Evolutionary conservation across 2,113 vertebrate species (phyloP), one percentile per base, ranked within the genome.

Genomic region (Scalopus aquaticus): DNA sequence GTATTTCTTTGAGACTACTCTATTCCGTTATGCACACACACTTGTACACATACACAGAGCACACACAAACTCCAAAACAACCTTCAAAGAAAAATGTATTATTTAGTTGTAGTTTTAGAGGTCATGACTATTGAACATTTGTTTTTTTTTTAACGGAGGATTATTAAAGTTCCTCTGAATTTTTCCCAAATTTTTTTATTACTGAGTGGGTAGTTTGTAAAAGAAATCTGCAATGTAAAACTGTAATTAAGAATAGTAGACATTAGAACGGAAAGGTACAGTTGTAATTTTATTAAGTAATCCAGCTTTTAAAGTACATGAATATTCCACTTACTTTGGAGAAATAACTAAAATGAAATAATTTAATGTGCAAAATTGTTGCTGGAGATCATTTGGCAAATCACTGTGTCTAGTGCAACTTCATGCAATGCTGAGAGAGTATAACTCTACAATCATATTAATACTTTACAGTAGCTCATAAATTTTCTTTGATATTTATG

Each of bases 321-420:
- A 42, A 13, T 88, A 49, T 88, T 88, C 17, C 16, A 60, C 1
- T 37, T 67, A 35, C 60, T 62, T 69, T 56, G 49, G 70, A 74
- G 93, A 90, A 58, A 77, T 67, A 51, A 70, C 24, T 87, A 35
- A 91, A 76, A 60, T 76, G 39, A 89, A 73, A 49, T 76, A 79
- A 94, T 88, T 74, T 56, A 70, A 58, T 62, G 12, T 90, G 58
- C 24, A 74, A 93, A 93, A 88, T 96, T 94, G 56, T 30, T 70
- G 5, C 88, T 93, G 70, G 72, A 19, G 19, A 37, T 92, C 37
- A 76, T 58, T 81, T 92, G 67, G 76, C n/a, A 78, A 93, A 82
- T 96, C 39, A 51, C 39, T 77, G 20, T 62, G 3, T 65, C 32
- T 94, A 78, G 94, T 74, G 20, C 44, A 96, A 87, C 60, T 94